phyloP scores from a whole-genome alignment of 2,113 vertebrate genomes.

The Halichoerus grypus region DNA sequence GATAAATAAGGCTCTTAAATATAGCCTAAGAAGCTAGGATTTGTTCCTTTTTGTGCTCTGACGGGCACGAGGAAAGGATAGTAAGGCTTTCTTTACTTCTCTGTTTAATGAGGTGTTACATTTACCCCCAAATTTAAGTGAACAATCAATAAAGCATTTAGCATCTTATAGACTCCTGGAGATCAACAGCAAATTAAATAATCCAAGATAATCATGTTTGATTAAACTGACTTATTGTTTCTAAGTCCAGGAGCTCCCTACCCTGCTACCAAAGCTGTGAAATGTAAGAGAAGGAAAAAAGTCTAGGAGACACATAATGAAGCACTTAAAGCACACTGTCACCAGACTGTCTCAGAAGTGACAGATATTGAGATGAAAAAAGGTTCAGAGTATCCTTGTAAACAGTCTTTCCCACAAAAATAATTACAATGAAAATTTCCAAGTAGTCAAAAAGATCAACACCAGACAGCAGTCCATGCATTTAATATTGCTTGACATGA shows the following conservation, averaged over 20 bases:
- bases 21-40: conserved; percentile 36
- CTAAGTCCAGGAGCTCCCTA: conserved; percentile 22
- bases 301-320: neutral
- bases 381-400: neutral
- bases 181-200: conserved; percentile 69
- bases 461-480: neutral
- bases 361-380: neutral
- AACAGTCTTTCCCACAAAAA: conserved; percentile 30
- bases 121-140: conserved; percentile 76
- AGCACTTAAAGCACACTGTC: neutral
- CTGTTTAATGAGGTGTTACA: conserved; percentile 66
- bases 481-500: too few species aligned
- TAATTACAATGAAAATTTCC: conserved; percentile 18
- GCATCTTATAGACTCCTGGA: conserved; percentile 72
- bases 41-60: conserved; percentile 66
- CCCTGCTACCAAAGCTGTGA: conserved; percentile 17
- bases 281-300: neutral
- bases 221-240: conserved; percentile 60
- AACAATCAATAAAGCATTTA: conserved; percentile 77
- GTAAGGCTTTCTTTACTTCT: conserved; percentile 52
- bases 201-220: conserved; percentile 66
- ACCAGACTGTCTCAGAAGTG: neutral
- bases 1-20: conserved; percentile 54
- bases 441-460: neutral
- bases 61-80: conserved; percentile 67